These are phyloP conservation scores for Zenarchopterus dispar DNA, from an alignment of 2,797 vertebrate genomes.

Conservation along the genomic window DNA sequence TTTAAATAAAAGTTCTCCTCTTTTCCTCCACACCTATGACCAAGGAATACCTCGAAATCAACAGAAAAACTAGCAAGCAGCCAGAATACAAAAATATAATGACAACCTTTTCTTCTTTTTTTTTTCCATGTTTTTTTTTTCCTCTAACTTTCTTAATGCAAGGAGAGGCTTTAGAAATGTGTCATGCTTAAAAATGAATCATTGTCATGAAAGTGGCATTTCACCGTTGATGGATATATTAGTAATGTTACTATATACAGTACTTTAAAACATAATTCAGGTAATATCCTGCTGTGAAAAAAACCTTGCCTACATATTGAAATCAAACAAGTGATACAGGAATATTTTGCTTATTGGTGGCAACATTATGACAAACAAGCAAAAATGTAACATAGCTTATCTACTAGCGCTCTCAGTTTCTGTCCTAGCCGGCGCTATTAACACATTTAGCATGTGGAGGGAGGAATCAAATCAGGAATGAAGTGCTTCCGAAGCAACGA, in stretches of 20 bases:
- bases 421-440: conserved; percentile 61
- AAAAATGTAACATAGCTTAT: conserved; percentile 87
- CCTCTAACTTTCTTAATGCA: conserved; percentile 72
- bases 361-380: conserved; percentile 86
- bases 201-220: conserved; percentile 90
- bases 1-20: conserved; percentile 9
- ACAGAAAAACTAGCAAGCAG: conserved; percentile 74
- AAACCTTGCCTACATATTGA: conserved; percentile 81
- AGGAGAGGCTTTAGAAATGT: conserved; percentile 90
- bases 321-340: conserved; percentile 86
- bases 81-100: conserved; percentile 96
- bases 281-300: conserved; percentile 86
- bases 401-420: conserved; percentile 70
- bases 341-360: conserved; percentile 94
- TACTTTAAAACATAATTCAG: conserved; percentile 80
- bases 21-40: conserved; percentile 24
- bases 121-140: conserved; percentile 39
- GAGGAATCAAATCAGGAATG: conserved; percentile 77
- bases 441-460: conserved; percentile 69
- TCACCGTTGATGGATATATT: conserved; percentile 87
- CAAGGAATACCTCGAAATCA: conserved; percentile 46
- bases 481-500: conserved; percentile 84
- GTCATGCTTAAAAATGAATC: conserved; percentile 91
- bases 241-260: conserved; percentile 73
- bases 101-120: conserved; percentile 78